phyloP scores from a whole-genome alignment of 1,140 invertebrate species.

The Trissolcus basalis region DNA sequence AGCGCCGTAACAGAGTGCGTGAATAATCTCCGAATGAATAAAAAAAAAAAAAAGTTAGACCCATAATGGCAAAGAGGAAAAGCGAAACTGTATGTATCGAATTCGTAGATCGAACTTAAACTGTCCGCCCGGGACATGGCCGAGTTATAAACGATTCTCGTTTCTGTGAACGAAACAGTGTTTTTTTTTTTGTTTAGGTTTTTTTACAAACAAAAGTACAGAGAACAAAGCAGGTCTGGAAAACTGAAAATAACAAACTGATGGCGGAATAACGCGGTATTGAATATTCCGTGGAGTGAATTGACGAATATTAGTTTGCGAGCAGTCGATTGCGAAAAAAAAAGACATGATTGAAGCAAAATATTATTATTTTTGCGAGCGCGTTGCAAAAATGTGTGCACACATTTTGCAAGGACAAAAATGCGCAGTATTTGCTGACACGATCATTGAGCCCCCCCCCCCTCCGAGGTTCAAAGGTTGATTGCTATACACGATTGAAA shows the following conservation, averaged over 20 bases:
- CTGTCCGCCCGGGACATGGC: too few species aligned
- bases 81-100: background rate
- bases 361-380: constrained; percentile 44
- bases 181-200: too few species aligned
- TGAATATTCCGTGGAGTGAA: too few species aligned
- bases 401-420: too few species aligned
- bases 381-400: too few species aligned
- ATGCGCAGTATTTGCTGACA: constrained; percentile 41
- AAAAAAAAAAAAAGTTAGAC: constrained; percentile 12
- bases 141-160: too few species aligned
- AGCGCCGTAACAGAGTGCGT: constrained; percentile 32
- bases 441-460: constrained; percentile 23
- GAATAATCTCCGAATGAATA: constrained; percentile 44
- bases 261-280: too few species aligned
- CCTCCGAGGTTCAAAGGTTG: constrained; percentile 43
- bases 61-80: constrained; percentile 13
- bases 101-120: background rate
- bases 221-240: too few species aligned
- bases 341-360: constrained; percentile 36
- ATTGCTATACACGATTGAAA: constrained; percentile 57
- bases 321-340: background rate
- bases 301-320: background rate
- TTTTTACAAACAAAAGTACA: too few species aligned
- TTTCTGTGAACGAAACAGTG: too few species aligned
- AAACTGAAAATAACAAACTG: too few species aligned